Base-by-base conservation (phyloP, 2,113 vertebrate genomes). In the Mormyrus iriodes region DNA sequence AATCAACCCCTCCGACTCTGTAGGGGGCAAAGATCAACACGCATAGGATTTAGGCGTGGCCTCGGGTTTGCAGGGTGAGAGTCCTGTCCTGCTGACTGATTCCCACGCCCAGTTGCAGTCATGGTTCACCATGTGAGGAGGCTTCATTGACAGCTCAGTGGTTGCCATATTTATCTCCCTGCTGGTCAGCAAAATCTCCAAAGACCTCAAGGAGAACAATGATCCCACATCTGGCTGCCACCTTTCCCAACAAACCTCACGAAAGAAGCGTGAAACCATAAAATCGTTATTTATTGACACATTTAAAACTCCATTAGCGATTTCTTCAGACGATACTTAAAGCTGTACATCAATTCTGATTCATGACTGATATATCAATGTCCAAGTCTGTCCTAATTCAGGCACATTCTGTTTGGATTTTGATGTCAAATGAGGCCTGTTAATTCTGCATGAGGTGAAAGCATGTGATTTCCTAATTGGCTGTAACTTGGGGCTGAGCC, bases 1-100 rank as follows among this genome's bases (percentile, higher is more conserved):
- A 89, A 73, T 83, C n/a, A 44, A 65, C 15, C 35, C 24, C 8
- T n/a, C 61, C 9, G 0, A 12, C n/a, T n/a, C 61, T 27, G 61
- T 10, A 69, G 69, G 88, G 90, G 46, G 90, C 86, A 91, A 27
- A 92, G 91, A 87, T 92, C 90, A 90, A 90, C 89, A 89, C 69
- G 89, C 89, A 90, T 88, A 61, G 5, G 86, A 44, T 88, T 3
- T 12, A 91, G 89, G 87, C 76, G 21, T 52, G 51, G 88, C 51
- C 52, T 52, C 21, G 13, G 35, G 27, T 44, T 35, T 46, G 35
- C 51, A 27, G 35, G 58, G 35, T 52, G 52, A 48, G 51, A n/a
- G 79, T 55, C 52, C 27, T 24, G 27, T 35, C 35, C 19, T 88
- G 21, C 17, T 12, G 12, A 35, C 52, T 15, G 31, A 51, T 61